Conservation (phyloP, 2,113 vertebrate genomes). For the Notothenia coriiceps region DNA sequence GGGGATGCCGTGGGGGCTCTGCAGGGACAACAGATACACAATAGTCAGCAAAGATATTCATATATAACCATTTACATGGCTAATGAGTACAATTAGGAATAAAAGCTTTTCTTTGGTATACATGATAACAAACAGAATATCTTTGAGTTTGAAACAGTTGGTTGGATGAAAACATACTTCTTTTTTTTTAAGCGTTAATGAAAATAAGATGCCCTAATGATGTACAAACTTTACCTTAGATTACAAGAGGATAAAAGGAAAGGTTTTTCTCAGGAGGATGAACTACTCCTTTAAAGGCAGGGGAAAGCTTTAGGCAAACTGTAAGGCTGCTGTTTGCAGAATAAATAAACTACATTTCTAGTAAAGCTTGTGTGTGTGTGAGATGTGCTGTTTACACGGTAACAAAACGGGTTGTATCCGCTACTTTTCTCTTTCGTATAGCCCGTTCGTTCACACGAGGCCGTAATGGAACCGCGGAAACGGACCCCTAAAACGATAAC, state of each 20-base stretch:
- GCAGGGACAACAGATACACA: background rate
- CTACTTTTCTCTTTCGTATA: no score
- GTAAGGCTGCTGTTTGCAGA: conserved; percentile 9
- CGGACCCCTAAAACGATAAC: no score
- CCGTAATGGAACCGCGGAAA: no score
- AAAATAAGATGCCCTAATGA: background rate
- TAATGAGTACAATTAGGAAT: no score
- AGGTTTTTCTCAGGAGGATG: background rate
- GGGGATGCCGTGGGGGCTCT: conserved; percentile 94
- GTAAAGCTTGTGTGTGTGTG: background rate
- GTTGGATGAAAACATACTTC: background rate
- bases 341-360: conserved; percentile 10
- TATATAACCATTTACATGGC: no score
- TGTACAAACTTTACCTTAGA: background rate
- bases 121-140: background rate
- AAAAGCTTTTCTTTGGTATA: background rate
- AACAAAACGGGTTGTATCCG: no score
- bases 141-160: background rate
- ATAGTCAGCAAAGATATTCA: background rate
- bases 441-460: no score
- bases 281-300: background rate
- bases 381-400: no score
- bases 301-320: background rate
- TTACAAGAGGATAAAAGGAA: background rate
- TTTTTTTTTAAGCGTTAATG: background rate